Base-by-base conservation (phyloP, 1,140 invertebrate genomes). In the Maconellicoccus hirsutus region DNA sequence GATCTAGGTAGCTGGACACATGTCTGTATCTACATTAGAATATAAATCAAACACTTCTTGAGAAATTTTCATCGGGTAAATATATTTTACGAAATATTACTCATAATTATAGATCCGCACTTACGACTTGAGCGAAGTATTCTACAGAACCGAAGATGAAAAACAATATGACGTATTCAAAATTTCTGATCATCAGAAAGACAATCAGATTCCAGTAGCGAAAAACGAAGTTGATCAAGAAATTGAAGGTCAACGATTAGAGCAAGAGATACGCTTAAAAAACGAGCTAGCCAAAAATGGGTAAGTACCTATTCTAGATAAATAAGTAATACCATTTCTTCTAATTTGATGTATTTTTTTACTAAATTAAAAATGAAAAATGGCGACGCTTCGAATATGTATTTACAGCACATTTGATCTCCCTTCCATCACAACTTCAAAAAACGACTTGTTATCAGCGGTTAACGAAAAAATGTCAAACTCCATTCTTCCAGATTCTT, bases 61-160 rank as follows among this genome's bases (percentile, higher is more conserved):
- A n/a, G n/a, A n/a, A n/a, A n/a, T n/a, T n/a, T n/a, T n/a, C n/a
- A n/a, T n/a, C n/a, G 3, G 8, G 10, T 70, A 14, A 39, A 70
- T 10, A 70, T 33, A 22, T 70, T 10, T 29, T 70, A 26, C 8
- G 4, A 69, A 69, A 4, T 74, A n/a, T n/a, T 72, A 74, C 70
- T 71, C 73, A 70, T 82, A 82, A 3, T 14, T 74, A 1, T 81
- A 93, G 91, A 80, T 91, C 71, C 89, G 88, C 76, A 90, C 92
- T 81, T 93, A 93, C 81, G 90, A 91, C 79, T 80, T 93, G 74
- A 89, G 88, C 74, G 89, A 92, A 81, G 89, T 89, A 72, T 92
- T 92, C 79, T 89, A 92, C 80, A 86, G 88, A 75, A 79, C 81
- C 71, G 88, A 90, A 78, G 89, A 91, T 78, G 87, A 91, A 76